Conservation (phyloP, 1,140 invertebrate genomes). For the Aphidius ervi region DNA sequence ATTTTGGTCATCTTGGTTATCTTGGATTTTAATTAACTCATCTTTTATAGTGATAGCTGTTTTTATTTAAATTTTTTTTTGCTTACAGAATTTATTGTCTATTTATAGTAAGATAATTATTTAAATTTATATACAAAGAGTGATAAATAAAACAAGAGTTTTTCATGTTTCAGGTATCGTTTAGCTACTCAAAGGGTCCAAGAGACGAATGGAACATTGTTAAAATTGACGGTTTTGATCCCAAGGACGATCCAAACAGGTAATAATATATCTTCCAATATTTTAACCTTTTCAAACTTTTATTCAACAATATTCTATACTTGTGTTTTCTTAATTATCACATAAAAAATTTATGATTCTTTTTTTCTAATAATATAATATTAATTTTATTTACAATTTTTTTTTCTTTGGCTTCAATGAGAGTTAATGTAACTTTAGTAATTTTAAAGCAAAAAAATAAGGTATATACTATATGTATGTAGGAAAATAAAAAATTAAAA, state of each 20-base stretch:
- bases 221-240: conserved; percentile 80
- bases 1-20: no score
- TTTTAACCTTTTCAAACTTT: neutral
- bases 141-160: conserved; percentile 21
- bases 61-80: no score
- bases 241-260: conserved; percentile 84
- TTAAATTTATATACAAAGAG: no score
- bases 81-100: neutral
- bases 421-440: neutral
- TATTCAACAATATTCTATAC: neutral
- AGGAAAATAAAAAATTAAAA: no score
- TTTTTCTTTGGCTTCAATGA: no score
- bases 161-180: conserved; percentile 71
- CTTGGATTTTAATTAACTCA: no score
- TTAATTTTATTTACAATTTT: neutral
- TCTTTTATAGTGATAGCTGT: no score
- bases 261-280: conserved; percentile 46
- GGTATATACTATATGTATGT: neutral
- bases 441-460: neutral
- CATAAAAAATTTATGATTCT: neutral
- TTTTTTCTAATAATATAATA: neutral
- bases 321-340: conserved; percentile 2
- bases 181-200: conserved; percentile 80
- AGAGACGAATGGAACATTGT: conserved; percentile 86
- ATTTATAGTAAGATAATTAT: neutral